Evolutionary conservation across 2,888 invertebrate genomes (phyloP).

Genomic region (Abrostola tripartita): DNA sequence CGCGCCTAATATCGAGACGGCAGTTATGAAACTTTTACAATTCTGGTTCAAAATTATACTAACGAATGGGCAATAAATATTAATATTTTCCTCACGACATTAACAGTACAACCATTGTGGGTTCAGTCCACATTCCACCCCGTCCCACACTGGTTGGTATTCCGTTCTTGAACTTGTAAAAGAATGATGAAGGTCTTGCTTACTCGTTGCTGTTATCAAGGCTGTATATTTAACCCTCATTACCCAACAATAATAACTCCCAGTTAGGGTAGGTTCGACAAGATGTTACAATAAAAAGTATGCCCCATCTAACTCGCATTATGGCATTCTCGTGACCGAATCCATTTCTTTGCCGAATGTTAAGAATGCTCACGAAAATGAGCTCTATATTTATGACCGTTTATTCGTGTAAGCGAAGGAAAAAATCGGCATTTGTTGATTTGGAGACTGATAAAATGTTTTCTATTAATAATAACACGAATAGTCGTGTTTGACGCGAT

Average conservation of each 20-base stretch:
- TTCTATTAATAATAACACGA: conserved; percentile 69
- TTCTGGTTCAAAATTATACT: not conserved
- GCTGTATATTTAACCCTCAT: conserved; percentile 73
- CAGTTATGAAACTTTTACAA: not conserved
- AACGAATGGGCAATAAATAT: not conserved
- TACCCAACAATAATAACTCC: conserved; percentile 71
- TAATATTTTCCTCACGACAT: not conserved
- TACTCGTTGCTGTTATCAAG: conserved; percentile 67
- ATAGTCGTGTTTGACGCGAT: conserved; percentile 59
- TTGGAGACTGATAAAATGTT: conserved; percentile 68
- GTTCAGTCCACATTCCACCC: not conserved
- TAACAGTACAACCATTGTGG: not conserved
- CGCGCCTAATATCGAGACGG: not conserved
- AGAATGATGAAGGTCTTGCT: conserved; percentile 63
- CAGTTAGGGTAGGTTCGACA: conserved; percentile 78
- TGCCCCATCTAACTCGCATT: conserved; percentile 79
- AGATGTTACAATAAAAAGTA: conserved; percentile 78
- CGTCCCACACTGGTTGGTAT: conserved; percentile 21
- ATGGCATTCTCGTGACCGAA: conserved; percentile 78
- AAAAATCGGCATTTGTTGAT: conserved; percentile 66
- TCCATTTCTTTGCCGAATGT: conserved; percentile 77
- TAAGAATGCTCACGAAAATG: conserved; percentile 81
- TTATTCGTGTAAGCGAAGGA: conserved; percentile 69
- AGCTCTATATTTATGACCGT: conserved; percentile 76
- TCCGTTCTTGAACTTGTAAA: conserved; percentile 73